Evolutionary conservation across 2,113 vertebrate genomes (phyloP), one percentile per base, ranked within the genome.

Genomic region (Piaya cayana): DNA sequence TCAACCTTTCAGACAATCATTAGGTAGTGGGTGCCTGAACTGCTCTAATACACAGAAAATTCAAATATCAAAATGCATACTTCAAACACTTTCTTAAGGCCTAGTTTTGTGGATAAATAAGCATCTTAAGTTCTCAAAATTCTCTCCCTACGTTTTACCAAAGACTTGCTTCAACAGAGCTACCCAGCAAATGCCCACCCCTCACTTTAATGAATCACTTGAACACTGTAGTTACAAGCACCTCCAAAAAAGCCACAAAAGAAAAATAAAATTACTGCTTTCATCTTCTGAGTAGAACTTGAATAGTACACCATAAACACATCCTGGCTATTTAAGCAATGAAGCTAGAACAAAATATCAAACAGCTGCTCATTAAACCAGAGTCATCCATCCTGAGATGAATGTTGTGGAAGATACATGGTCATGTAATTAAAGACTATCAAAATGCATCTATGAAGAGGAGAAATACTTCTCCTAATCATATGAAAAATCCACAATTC

Each of bases 321-420:
- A 86, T 67, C n/a, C 30, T 50, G 56, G 72, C 47, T 72, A 70
- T 74, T 78, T 47, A 10, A 86, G 36, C 77, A 58, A 59, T 20
- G 23, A 91, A 68, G 12, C 42, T 56, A 68, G 59, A 15, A 21
- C 43, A 64, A 87, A 87, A 75, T 39, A 75, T 45, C 56, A 74
- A 83, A 92, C 34, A 91, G 52, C 52, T 94, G 52, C 60, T 94
- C 47, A 22, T 70, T 70, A 91, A 79, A 75, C 34, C n/a, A 82
- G 21, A 59, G 22, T 20, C 36, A 71, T 39, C 30, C 18, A 68
- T 42, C 56, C 75, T 32, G 15, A 89, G 52, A 70, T 22, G 11
- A 68, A 75, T 84, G 65, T 25, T 82, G n/a, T 16, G 47, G 30
- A 86, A 85, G 45, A 65, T 62, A 88, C 0, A 16, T 1, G 1